Evolutionary conservation across 2,888 invertebrate genomes (phyloP).

Genomic region (Thecophora atra): DNA sequence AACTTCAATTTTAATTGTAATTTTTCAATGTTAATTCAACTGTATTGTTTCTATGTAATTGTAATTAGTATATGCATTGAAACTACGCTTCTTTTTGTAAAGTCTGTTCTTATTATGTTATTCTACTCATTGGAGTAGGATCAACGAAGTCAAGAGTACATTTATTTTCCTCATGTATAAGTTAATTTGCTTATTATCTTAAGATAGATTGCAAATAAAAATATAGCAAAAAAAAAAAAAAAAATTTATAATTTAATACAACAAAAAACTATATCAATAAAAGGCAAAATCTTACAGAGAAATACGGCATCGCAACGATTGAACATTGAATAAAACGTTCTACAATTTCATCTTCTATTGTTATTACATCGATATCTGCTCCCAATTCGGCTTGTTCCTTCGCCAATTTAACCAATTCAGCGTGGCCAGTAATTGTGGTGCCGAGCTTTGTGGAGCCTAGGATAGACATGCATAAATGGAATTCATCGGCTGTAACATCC

Average conservation of each 20-base stretch:
- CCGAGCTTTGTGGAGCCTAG: constrained; percentile 83
- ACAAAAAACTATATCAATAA: background rate
- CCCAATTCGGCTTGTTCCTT: constrained; percentile 87
- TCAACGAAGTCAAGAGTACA: too few species aligned
- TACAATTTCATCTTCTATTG: constrained; percentile 74
- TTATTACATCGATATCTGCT: constrained; percentile 68
- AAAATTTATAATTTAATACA: background rate
- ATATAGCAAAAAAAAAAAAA: too few species aligned
- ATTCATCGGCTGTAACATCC: constrained; percentile 93
- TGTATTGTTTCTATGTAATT: too few species aligned
- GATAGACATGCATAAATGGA: constrained; percentile 87
- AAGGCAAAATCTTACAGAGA: constrained; percentile 76
- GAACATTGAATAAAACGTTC: constrained; percentile 86
- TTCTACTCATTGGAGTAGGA: too few species aligned
- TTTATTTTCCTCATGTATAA: too few species aligned
- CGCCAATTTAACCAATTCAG: constrained; percentile 86
- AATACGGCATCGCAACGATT: constrained; percentile 84
- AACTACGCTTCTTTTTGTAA: too few species aligned
- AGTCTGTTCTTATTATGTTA: too few species aligned
- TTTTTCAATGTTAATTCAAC: too few species aligned
- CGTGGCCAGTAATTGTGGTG: constrained; percentile 83
- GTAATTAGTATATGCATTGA: too few species aligned
- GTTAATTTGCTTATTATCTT: too few species aligned
- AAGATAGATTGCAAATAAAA: too few species aligned
- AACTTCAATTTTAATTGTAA: too few species aligned